Conservation (phyloP, 37 sponge, comb jelly and placozoan species). For the Spongilla lacustris region DNA sequence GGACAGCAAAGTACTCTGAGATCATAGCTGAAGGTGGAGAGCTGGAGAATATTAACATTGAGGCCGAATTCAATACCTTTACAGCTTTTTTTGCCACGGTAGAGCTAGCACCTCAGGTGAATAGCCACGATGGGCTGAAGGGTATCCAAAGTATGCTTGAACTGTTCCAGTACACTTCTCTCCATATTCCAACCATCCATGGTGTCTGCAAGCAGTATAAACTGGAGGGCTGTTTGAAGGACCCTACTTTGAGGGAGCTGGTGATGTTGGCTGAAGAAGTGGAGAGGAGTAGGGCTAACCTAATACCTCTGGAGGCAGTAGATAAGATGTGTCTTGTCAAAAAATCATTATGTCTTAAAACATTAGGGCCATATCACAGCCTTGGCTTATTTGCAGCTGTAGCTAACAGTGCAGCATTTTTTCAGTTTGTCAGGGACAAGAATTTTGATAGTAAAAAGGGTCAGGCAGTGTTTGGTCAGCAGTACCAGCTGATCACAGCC, state of each 20-base stretch:
- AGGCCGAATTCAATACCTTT: constrained; percentile 35
- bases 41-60: constrained; percentile 24
- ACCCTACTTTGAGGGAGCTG: constrained; percentile 22
- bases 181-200: constrained; percentile 51
- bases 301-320: constrained; percentile 34
- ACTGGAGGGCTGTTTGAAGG: constrained; percentile 32
- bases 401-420: constrained; percentile 54
- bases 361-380: not conserved
- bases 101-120: not conserved
- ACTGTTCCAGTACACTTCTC: constrained; percentile 59
- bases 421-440: constrained; percentile 61
- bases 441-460: constrained; percentile 44
- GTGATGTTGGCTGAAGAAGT: not conserved
- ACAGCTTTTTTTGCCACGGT: not conserved
- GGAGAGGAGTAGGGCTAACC: constrained; percentile 1
- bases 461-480: constrained; percentile 49
- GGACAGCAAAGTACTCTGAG: constrained; percentile 26
- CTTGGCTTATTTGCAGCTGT: constrained; percentile 53
- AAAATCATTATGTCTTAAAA: constrained; percentile 21
- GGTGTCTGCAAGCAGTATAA: constrained; percentile 56
- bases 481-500: constrained; percentile 80
- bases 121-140: not conserved
- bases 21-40: not conserved
- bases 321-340: constrained; percentile 29
- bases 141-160: constrained; percentile 51